These are phyloP conservation scores for Portunus trituberculatus DNA, from an alignment of 1,140 invertebrate genomes.

Conservation along the genomic window DNA sequence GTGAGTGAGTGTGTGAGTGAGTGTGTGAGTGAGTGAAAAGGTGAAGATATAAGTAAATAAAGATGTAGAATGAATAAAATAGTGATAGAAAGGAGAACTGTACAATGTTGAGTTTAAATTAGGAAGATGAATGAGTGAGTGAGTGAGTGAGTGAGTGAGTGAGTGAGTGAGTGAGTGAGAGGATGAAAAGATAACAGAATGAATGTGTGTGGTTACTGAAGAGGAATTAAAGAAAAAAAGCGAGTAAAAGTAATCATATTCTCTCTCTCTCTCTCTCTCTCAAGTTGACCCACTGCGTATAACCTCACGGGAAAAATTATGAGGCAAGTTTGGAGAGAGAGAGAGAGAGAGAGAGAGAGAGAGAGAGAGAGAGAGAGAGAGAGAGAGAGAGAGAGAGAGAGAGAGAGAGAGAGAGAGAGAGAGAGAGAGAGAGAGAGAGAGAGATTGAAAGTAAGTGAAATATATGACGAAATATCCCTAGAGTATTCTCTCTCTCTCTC, in stretches of 20 bases:
- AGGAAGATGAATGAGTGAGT: not conserved
- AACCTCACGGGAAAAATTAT: not conserved
- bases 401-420: constrained; percentile 37
- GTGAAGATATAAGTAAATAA: not conserved
- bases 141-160: constrained; percentile 50
- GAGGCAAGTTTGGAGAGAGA: not conserved
- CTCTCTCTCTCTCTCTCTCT: constrained; percentile 35
- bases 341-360: constrained; percentile 30
- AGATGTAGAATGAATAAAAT: not conserved
- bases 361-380: constrained; percentile 44
- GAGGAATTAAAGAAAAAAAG: not conserved
- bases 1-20: constrained; percentile 43
- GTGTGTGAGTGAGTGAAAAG: not conserved
- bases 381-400: constrained; percentile 41
- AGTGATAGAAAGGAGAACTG: not conserved
- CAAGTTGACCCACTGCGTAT: not conserved
- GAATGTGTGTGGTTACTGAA: not conserved
- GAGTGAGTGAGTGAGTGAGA: constrained; percentile 31
- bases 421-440: not conserved
- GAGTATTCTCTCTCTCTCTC: not conserved
- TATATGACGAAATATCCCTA: too few species aligned
- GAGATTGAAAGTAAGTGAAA: not conserved
- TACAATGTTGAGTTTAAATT: not conserved
- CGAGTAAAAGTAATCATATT: not conserved
- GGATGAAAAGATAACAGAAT: not conserved